These are phyloP conservation scores for Drosophila insularis DNA, from an alignment of 1,140 invertebrate genomes.

Conservation along the genomic window DNA sequence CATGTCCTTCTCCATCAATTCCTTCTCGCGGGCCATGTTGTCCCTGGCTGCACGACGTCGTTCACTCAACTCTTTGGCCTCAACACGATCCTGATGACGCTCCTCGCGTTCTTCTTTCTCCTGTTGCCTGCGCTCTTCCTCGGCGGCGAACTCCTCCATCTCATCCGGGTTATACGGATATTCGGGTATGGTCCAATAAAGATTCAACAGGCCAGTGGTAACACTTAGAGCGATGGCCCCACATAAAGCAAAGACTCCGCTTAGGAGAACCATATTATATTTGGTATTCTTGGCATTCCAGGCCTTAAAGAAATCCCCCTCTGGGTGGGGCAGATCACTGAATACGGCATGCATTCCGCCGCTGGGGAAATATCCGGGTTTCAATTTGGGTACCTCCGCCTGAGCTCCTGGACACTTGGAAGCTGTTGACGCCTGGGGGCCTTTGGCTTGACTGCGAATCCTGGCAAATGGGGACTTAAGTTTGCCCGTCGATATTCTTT, in stretches of 20 bases:
- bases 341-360: conserved; percentile 55
- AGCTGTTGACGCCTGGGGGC: conserved; percentile 2
- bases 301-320: conserved; percentile 49
- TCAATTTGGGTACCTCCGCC: conserved; percentile 3
- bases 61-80: conserved; percentile 44
- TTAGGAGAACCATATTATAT: conserved; percentile 54
- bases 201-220: not conserved
- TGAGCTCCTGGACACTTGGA: conserved; percentile 27
- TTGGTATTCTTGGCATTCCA: conserved; percentile 57
- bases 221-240: conserved; percentile 19
- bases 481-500: conserved; percentile 26
- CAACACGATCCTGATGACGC: conserved; percentile 41
- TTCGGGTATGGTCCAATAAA: conserved; percentile 35
- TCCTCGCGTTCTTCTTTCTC: conserved; percentile 50
- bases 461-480: not conserved
- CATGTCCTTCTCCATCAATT: conserved; percentile 64
- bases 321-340: conserved; percentile 55
- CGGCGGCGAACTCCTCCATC: conserved; percentile 47
- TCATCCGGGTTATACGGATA: conserved; percentile 69
- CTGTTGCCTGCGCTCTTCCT: conserved; percentile 47
- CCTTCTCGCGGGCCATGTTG: conserved; percentile 61
- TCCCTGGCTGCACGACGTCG: conserved; percentile 61
- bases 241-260: conserved; percentile 32
- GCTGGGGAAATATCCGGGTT: conserved; percentile 53
- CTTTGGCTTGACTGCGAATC: not conserved